phyloP scores from a whole-genome alignment of 2,888 invertebrate genomes.

The Rhorus exstirpatorius region DNA sequence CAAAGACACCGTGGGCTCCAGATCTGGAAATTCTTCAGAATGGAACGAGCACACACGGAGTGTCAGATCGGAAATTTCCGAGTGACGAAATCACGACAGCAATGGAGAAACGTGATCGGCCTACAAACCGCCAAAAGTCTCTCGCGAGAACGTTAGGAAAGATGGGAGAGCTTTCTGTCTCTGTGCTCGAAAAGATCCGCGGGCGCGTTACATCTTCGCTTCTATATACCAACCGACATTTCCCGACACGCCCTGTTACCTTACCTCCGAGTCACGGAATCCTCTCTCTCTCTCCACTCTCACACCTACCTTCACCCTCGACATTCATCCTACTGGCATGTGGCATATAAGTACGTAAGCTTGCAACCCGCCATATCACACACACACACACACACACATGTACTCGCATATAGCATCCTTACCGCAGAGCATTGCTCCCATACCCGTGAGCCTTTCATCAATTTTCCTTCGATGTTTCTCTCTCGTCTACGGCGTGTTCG shows the following conservation, averaged over 20 bases:
- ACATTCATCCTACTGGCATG: constrained; percentile 68
- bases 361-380: constrained; percentile 42
- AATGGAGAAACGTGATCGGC: constrained; percentile 81
- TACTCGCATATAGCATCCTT: constrained; percentile 15
- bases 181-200: constrained; percentile 62
- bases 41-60: constrained; percentile 47
- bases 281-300: constrained; percentile 54
- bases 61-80: constrained; percentile 75
- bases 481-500: constrained; percentile 33
- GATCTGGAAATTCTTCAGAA: constrained; percentile 8
- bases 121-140: constrained; percentile 66
- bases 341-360: constrained; percentile 49
- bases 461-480: constrained; percentile 67
- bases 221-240: constrained; percentile 66
- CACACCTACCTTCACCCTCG: constrained; percentile 46
- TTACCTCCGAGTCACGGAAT: constrained; percentile 61
- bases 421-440: constrained; percentile 38
- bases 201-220: constrained; percentile 66
- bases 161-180: constrained; percentile 74
- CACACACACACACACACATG: constrained; percentile 7
- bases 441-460: constrained; percentile 62
- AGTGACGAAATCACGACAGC: constrained; percentile 76
- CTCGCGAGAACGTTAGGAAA: constrained; percentile 71
- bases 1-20: constrained; percentile 17
- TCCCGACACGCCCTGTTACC: constrained; percentile 69